These are phyloP conservation scores for Hybos culiciformis DNA, from an alignment of 2,888 invertebrate genomes.

Conservation along the genomic window DNA sequence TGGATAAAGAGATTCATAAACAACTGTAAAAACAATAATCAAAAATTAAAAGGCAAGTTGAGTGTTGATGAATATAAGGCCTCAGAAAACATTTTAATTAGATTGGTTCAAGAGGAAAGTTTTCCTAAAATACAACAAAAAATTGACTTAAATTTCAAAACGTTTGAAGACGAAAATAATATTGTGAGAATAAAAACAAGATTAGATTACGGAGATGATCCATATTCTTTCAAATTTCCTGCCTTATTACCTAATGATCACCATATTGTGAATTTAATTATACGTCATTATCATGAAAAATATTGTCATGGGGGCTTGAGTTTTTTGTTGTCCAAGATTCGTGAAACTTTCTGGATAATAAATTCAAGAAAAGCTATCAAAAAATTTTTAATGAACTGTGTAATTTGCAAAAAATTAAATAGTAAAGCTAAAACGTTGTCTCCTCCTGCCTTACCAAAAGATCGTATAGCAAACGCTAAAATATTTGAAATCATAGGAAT, in stretches of 20 bases:
- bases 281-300: constrained; percentile 6
- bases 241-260: constrained; percentile 19
- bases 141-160: constrained; percentile 5
- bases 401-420: constrained; percentile 12
- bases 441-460: constrained; percentile 1
- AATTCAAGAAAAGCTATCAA: constrained; percentile 14
- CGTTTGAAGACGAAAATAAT: constrained; percentile 12
- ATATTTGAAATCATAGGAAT: constrained; percentile 4
- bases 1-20: constrained; percentile 11
- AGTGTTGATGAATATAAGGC: not conserved
- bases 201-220: constrained; percentile 13
- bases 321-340: constrained; percentile 14
- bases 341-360: constrained; percentile 18
- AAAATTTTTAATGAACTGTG: constrained; percentile 13
- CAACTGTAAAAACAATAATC: not conserved
- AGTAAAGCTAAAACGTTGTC: not conserved
- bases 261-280: constrained; percentile 15
- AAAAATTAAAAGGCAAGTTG: not conserved
- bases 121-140: constrained; percentile 10
- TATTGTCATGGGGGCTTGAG: constrained; percentile 13
- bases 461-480: constrained; percentile 1
- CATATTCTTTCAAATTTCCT: constrained; percentile 16
- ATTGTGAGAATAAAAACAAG: constrained; percentile 15
- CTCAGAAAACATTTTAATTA: not conserved
- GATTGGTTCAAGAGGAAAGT: not conserved